phyloP scores from a whole-genome alignment of 1,140 invertebrate genomes.

The Temnothorax longispinosus region DNA sequence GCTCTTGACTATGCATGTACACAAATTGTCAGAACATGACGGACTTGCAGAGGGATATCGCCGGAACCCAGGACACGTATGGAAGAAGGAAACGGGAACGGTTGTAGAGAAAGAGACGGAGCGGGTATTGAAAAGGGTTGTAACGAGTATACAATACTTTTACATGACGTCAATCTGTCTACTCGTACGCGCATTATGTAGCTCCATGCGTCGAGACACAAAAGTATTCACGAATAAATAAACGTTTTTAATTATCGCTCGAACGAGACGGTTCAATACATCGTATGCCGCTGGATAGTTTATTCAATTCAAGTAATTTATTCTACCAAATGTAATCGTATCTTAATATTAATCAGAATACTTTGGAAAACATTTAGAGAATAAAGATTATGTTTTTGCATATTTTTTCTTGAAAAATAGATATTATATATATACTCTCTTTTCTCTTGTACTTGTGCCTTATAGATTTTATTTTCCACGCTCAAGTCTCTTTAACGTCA shows the following conservation, averaged over 20 bases:
- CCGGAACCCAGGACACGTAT: not conserved
- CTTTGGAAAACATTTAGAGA: not conserved
- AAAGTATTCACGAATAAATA: constrained; percentile 41
- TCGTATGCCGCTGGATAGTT: not conserved
- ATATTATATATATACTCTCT: no score
- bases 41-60: not conserved
- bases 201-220: constrained; percentile 7
- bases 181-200: constrained; percentile 14
- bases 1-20: not conserved
- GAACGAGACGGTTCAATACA: constrained; percentile 4
- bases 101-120: not conserved
- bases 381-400: not conserved
- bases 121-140: constrained; percentile 60
- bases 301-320: not conserved
- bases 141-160: constrained; percentile 61
- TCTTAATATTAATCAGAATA: not conserved
- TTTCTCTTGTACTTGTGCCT: not conserved
- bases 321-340: not conserved
- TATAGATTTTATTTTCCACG: not conserved
- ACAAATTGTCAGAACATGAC: constrained; percentile 50
- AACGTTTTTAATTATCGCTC: constrained; percentile 30
- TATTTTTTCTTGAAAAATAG: not conserved
- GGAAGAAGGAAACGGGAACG: not conserved
- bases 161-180: constrained; percentile 49
- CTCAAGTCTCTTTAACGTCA: not conserved